Base-by-base conservation (phyloP, 2,113 vertebrate species). In the Brienomyrus brachyistius region DNA sequence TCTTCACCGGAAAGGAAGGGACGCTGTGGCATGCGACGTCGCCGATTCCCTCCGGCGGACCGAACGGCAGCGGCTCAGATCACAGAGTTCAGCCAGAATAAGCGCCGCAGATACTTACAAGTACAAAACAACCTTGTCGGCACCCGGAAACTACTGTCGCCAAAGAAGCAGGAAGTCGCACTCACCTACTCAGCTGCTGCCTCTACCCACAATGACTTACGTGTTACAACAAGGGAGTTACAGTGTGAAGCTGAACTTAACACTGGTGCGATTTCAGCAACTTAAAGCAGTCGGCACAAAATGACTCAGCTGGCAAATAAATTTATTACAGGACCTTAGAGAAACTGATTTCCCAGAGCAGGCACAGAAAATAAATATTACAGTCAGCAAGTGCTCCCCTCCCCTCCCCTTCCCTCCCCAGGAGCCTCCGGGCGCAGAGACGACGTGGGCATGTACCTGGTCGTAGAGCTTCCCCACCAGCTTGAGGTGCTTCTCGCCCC, bases 401-500 rank as follows among this genome's bases (percentile, higher is more conserved):
- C 17, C 40, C 17, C 17, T 3, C 40, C 77, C 77, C 6, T 9
- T 6, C 40, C 17, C 17, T 3, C n/a, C 70, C 31, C 70, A 77
- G 35, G 35, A 40, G 70, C 11, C 70, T 19, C 5, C 0, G 74
- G 62, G 17, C 8, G 77, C 40, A 84, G 40, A n/a, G 43, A 21
- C 9, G 17, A 4, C 10, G 19, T 10, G 82, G 82, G 5, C 7
- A 5, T 5, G 92, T 96, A 95, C 98, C 97, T 99, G 98, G 95
- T 99, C 98, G 89, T 99, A 99, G 0, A 99, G 97, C 89, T 99
- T 99, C 90, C 98, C 98, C 89, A 99, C 98, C 89, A 99, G 96
- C 93, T 99, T 99, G 59, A 99, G 96, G 92, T 99, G 98, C 91
- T 99, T 99, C 92, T 99, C 98, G 90, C 98, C 98, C 70, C 98